These are phyloP conservation scores for Paramormyrops hopkinsi DNA, from an alignment of 2,797 vertebrate genomes.

Conservation along the genomic window DNA sequence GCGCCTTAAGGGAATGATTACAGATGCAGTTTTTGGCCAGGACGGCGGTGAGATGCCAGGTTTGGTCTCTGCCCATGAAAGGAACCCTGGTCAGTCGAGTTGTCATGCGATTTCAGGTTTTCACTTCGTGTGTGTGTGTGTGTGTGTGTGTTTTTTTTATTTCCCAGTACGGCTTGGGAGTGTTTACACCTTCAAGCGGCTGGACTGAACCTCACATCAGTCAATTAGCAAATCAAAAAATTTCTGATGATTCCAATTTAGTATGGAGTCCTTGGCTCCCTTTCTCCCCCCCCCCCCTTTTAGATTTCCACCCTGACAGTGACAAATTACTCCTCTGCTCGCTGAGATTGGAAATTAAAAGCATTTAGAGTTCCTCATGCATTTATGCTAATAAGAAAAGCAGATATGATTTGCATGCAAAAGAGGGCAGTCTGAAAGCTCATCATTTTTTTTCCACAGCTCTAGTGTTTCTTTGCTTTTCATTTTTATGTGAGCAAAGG, in stretches of 20 bases:
- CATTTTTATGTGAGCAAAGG: constrained; percentile 47
- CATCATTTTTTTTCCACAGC: constrained; percentile 56
- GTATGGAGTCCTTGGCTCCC: constrained; percentile 82
- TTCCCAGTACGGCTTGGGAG: constrained; percentile 70
- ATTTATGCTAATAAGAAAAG: constrained; percentile 99
- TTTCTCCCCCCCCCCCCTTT: constrained; percentile 70
- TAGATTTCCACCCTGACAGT: constrained; percentile 99
- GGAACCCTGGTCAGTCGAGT: not conserved
- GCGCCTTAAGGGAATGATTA: not conserved
- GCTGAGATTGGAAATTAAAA: constrained; percentile 99
- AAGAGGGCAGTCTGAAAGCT: constrained; percentile 97
- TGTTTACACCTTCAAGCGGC: constrained; percentile 98
- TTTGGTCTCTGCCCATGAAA: not conserved
- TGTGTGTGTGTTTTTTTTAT: constrained; percentile 35
- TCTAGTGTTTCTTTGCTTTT: constrained; percentile 55
- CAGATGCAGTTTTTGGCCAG: not conserved
- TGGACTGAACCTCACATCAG: constrained; percentile 94
- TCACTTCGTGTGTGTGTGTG: not conserved
- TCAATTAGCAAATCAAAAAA: constrained; percentile 99
- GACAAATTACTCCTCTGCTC: constrained; percentile 99
- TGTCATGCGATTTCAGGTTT: not conserved
- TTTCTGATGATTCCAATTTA: constrained; percentile 98
- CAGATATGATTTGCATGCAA: constrained; percentile 99
- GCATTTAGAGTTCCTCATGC: constrained; percentile 99
- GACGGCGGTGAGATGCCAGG: not conserved